Conservation (phyloP, 2,113 vertebrate genomes). For the Turnix velox region DNA sequence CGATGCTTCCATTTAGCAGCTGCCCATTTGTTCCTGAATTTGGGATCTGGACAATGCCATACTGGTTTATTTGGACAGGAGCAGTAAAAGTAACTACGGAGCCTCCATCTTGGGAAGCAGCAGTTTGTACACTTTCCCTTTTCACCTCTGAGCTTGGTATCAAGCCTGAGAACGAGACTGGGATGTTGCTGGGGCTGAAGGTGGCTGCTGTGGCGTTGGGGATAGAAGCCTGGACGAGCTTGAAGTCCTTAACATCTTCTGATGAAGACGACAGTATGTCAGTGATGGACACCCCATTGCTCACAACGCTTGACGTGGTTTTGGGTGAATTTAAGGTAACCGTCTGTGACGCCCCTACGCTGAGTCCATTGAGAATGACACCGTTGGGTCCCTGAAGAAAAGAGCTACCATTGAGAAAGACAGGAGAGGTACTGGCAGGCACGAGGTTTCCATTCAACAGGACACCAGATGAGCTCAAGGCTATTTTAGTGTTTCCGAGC, state of each 20-base stretch:
- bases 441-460: slow-evolving; percentile 90
- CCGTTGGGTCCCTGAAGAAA: slow-evolving; percentile 93
- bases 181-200: slow-evolving; percentile 75
- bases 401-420: slow-evolving; percentile 92
- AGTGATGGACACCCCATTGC: slow-evolving; percentile 81
- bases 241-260: slow-evolving; percentile 85
- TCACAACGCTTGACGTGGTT: slow-evolving; percentile 69
- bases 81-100: slow-evolving; percentile 89
- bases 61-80: slow-evolving; percentile 90
- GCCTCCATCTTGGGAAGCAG: slow-evolving; percentile 84
- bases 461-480: slow-evolving; percentile 81
- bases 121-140: slow-evolving; percentile 83
- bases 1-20: slow-evolving; percentile 85
- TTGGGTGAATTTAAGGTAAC: slow-evolving; percentile 86
- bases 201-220: slow-evolving; percentile 73
- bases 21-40: slow-evolving; percentile 82
- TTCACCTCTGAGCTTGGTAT: slow-evolving; percentile 87
- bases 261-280: slow-evolving; percentile 81
- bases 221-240: slow-evolving; percentile 77
- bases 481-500: slow-evolving; percentile 93
- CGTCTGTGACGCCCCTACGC: slow-evolving; percentile 84
- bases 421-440: slow-evolving; percentile 81
- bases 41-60: slow-evolving; percentile 92
- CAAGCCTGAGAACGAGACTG: slow-evolving; percentile 79
- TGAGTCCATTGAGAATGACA: slow-evolving; percentile 94